phyloP scores from a whole-genome alignment of 2,113 vertebrate genomes.

The Spilogale gracilis region DNA sequence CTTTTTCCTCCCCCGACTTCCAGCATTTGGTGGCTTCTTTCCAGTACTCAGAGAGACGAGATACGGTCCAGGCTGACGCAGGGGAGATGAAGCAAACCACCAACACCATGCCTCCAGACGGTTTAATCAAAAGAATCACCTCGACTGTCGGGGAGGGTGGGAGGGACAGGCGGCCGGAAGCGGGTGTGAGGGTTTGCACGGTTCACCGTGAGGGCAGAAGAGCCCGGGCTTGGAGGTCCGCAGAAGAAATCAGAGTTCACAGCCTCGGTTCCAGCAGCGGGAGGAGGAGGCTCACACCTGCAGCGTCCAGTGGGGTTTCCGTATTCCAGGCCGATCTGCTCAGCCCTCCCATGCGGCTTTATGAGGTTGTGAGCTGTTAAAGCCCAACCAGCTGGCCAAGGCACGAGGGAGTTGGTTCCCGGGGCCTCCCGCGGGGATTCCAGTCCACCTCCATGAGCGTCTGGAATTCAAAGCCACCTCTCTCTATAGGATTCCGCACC shows the following conservation, averaged over 20 bases:
- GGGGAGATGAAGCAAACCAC: too few relatives aligned
- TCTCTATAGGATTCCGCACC: neutral
- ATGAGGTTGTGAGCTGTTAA: neutral
- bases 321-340: too few relatives aligned
- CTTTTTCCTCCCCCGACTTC: neutral
- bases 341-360: rapidly evolving
- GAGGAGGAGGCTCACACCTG: neutral
- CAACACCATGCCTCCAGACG: neutral
- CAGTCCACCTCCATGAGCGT: rapidly evolving
- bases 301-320: rapidly evolving
- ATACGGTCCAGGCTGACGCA: neutral
- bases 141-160: neutral
- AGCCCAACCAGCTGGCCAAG: neutral
- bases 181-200: rapidly evolving
- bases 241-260: too few relatives aligned
- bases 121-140: too few relatives aligned
- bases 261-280: neutral
- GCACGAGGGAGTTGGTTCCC: neutral
- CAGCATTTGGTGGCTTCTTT: neutral
- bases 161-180: neutral
- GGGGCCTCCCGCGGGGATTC: neutral
- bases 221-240: neutral
- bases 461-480: rapidly evolving
- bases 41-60: neutral
- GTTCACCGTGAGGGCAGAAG: too few relatives aligned